Conservation (phyloP, 2,113 vertebrate genomes). For the Dicerorhinus sumatrensis region DNA sequence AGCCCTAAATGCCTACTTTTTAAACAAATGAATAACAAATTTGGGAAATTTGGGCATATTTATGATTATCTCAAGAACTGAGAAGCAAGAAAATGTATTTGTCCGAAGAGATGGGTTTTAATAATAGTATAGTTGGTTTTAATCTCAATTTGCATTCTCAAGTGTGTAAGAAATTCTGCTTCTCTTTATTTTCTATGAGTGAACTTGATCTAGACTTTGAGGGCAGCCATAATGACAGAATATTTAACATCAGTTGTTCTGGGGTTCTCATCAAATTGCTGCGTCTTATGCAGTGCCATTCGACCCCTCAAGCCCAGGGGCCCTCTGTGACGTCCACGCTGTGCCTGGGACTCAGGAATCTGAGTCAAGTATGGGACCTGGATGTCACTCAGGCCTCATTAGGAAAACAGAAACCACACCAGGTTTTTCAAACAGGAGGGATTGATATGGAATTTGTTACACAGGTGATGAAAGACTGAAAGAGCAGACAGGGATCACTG, state of each 20-base stretch:
- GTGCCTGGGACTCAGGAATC: neutral
- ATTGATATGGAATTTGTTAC: neutral
- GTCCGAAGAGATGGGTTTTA: neutral
- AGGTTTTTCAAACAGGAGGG: neutral
- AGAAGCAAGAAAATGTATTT: slow-evolving; percentile 14
- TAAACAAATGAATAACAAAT: neutral
- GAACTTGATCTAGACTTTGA: neutral
- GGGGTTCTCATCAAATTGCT: neutral
- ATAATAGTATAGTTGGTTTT: neutral
- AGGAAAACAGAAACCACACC: neutral
- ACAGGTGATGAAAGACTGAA: neutral
- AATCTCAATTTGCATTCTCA: neutral
- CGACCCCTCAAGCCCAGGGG: neutral
- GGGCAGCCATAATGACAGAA: neutral
- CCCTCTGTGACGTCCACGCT: neutral
- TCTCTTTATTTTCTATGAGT: neutral
- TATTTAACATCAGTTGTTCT: neutral
- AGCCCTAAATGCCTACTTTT: slow-evolving; percentile 17
- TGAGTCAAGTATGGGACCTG: neutral
- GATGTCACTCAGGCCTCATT: neutral
- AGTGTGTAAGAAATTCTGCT: neutral
- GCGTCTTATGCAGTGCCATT: neutral
- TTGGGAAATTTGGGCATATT: neutral
- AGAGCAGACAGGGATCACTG: neutral
- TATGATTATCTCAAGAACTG: neutral